Conservation (phyloP, 2,113 vertebrate species). For the Callaeas wilsoni region DNA sequence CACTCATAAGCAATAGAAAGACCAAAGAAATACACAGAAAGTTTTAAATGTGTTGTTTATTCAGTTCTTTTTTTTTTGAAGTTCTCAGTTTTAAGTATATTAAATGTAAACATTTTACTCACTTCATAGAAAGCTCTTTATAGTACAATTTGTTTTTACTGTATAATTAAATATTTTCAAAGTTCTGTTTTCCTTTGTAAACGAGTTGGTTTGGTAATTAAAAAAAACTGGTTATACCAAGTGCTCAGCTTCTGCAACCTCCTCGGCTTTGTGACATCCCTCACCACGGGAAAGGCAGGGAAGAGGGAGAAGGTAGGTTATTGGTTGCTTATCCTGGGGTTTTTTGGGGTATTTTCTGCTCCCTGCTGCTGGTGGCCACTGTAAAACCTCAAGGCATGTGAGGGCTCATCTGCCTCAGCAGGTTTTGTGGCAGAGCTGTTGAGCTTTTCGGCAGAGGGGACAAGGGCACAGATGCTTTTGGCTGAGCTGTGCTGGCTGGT, state of each 20-base stretch:
- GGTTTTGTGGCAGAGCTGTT: neutral
- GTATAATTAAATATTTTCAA: constrained; percentile 56
- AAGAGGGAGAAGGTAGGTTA: neutral
- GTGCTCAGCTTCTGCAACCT: neutral
- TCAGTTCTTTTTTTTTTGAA: constrained; percentile 9
- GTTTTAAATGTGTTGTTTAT: constrained; percentile 6
- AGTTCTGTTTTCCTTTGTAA: constrained; percentile 55
- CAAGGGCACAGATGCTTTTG: neutral
- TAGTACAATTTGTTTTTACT: constrained; percentile 49
- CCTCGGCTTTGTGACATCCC: neutral
- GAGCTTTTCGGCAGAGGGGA: neutral
- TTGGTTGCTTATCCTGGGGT: neutral
- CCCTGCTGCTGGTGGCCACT: neutral
- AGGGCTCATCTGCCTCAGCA: neutral
- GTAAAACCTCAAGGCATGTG: neutral
- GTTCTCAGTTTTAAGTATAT: constrained; percentile 57
- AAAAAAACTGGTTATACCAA: constrained; percentile 44
- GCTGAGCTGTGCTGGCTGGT: neutral
- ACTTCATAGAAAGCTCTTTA: constrained; percentile 40
- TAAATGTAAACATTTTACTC: constrained; percentile 54
- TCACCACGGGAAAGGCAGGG: neutral
- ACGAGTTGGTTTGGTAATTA: constrained; percentile 53
- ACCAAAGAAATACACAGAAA: constrained; percentile 1
- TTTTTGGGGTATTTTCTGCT: neutral
- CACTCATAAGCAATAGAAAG: neutral